phyloP scores from a whole-genome alignment of 2,888 invertebrate species.

The Ophioninae sp. region DNA sequence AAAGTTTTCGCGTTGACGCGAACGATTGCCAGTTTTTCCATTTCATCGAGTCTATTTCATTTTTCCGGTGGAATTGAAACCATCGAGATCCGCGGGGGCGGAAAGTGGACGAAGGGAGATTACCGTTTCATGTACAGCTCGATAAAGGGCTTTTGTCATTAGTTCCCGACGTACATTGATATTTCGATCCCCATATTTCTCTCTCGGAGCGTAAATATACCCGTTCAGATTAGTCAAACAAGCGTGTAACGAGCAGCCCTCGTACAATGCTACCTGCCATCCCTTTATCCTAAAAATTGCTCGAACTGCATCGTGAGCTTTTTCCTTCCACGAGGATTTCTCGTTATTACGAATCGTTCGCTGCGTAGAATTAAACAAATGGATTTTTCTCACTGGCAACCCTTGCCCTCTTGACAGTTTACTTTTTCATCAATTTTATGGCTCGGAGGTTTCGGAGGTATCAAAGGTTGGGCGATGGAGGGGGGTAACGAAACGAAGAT shows the following conservation, averaged over 20 bases:
- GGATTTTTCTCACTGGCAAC: not conserved
- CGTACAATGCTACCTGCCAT: not conserved
- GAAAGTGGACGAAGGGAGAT: too few species aligned
- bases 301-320: not conserved
- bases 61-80: not conserved
- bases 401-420: not conserved
- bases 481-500: not conserved
- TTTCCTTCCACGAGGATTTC: not conserved
- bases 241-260: not conserved
- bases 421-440: not conserved
- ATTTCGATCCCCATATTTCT: conserved; percentile 1
- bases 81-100: too few species aligned
- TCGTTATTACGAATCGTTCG: not conserved
- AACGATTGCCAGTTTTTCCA: not conserved
- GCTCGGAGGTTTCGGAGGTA: not conserved
- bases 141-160: not conserved
- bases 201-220: not conserved
- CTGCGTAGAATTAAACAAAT: not conserved
- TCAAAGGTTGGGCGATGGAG: not conserved
- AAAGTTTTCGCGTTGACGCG: too few species aligned
- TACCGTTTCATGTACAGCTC: not conserved
- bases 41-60: not conserved
- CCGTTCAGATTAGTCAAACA: conserved; percentile 2
- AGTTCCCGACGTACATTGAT: not conserved
- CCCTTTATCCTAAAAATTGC: not conserved